Evolutionary conservation across 1,140 invertebrate species (phyloP), one percentile per base, ranked within the genome.

Genomic region (Heliconius hermathena): DNA sequence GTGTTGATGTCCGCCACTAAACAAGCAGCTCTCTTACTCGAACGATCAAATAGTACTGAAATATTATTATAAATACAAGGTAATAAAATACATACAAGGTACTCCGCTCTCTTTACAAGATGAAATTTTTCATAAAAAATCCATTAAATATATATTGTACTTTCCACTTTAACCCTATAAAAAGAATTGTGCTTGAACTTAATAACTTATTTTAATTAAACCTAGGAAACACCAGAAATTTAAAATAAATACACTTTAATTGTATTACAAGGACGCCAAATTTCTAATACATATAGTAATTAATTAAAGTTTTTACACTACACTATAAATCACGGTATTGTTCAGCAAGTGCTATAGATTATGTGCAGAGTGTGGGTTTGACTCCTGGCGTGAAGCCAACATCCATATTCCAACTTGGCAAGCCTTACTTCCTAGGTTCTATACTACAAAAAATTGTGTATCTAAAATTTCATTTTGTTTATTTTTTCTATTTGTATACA

Each of bases 331-430:
- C 57, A 66, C 57, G 22, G n/a, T 72, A 52, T 54, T 36, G 76
- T 72, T 71, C 33, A 13, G 8, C 74, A 41, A 71, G 11, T 74
- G 73, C 60, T 71, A 76, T 76, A 76, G 74, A 76, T 70, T 75
- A 4, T 16, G 36, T 22, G 38, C 75, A 29, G 41, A 20, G 76
- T 73, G 76, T 38, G 18, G 46, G 70, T 72, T 72, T n/a, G 76
- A 36, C 70, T 49, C 76, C 49, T 77, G 76, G 76, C 76, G 49
- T 1, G 8, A 9, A 38, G 70, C 76, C 76, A 77, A 29, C 46
- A 26, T 11, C n/a, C 71, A 72, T 77, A 46, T 77, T 57, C 74
- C 52, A 71, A 77, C 22, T 77, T 77, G 76, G 76, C 76, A 72
- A 49, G 26, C 60, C 18, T 36, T n/a, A 29, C 76, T 26, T 60